Evolutionary conservation across 1,140 invertebrate genomes (phyloP), one percentile per base, ranked within the genome.

Genomic region (Aphis craccivora): DNA sequence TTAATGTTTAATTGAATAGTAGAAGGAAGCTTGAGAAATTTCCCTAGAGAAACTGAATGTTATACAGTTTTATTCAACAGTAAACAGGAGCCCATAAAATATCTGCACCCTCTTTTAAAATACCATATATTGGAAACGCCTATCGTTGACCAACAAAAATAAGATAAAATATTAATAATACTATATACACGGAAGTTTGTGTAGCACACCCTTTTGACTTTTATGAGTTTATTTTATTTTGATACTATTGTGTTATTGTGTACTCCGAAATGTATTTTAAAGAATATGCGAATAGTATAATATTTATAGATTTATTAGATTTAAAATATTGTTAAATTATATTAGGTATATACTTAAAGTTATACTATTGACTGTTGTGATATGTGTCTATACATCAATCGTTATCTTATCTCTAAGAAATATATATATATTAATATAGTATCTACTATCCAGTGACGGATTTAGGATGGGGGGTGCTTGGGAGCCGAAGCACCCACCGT

Each of bases 131-230:
- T 76, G 90, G 35, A 67, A 30, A 91, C 22, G 37, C 48, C 30
- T 93, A 84, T 93, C 76, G 23, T 53, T 84, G 81, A 93, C 48
- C n/a, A 93, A 93, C 81, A 84, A 86, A 91, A 51, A 53, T 83
- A 51, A 93, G 81, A 83, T 83, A 25, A 40, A 84, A 53, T 92
- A 81, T 81, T 37, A 83, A 81, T 86, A 88, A 53, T 22, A 88
- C 2, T 88, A 81, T 88, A 81, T 37, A 40, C 48, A 43, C 55
- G 89, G 53, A 90, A 90, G 53, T 90, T 90, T 90, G 89, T 90
- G 45, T 90, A 67, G 53, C 37, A 60, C 37, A 67, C 55, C 89
- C 89, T 90, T 60, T 30, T 88, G 60, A n/a, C 40, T 51, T 51
- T 40, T 55, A 53, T 25, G 40, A 67, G 6, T 55, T 90, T 67